Evolutionary conservation across 2,797 vertebrate species (phyloP).

Genomic region (Tachyglossus aculeatus): DNA sequence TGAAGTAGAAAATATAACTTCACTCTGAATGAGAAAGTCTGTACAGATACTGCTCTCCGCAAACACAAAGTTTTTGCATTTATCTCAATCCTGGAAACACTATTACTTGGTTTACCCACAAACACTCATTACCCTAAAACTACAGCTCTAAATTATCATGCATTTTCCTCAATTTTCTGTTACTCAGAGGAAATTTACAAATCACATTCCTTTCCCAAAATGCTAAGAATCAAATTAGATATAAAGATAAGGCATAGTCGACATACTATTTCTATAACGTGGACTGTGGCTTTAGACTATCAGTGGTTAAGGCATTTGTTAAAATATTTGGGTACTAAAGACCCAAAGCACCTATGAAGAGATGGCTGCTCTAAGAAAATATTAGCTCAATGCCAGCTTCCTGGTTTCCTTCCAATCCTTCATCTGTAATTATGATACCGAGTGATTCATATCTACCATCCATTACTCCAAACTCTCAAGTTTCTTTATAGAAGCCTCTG

Average conservation of each 20-base stretch:
- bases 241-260: background rate
- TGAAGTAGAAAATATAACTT: no score
- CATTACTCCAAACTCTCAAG: background rate
- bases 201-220: background rate
- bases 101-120: background rate
- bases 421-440: no score
- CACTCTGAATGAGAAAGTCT: no score
- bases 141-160: no score
- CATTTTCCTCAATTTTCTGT: background rate
- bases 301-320: background rate
- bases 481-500: no score
- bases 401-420: conserved; percentile 16
- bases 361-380: background rate
- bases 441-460: no score
- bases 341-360: background rate
- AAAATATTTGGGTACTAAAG: conserved; percentile 8
- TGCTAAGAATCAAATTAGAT: background rate
- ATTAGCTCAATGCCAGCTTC: background rate
- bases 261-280: no score
- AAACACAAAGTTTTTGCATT: no score
- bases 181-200: background rate
- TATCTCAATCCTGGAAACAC: background rate
- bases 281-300: background rate
- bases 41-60: no score
- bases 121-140: background rate